phyloP scores from a whole-genome alignment of 2,797 vertebrate genomes.

The Microcaecilia unicolor region DNA sequence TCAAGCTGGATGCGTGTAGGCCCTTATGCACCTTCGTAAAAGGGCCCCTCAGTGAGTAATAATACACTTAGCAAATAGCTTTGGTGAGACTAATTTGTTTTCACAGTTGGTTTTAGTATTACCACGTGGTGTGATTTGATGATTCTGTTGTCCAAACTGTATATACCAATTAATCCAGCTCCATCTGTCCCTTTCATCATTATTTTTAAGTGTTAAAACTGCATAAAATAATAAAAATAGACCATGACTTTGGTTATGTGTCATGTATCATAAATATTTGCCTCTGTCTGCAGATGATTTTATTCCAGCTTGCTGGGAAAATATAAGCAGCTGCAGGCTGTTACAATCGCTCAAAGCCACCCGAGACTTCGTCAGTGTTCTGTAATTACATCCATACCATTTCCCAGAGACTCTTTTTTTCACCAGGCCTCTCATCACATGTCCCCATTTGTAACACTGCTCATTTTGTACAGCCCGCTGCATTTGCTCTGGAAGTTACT shows the following conservation, averaged over 20 bases:
- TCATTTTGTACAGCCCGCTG: constrained; percentile 70
- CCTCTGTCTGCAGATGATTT: constrained; percentile 46
- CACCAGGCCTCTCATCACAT: constrained; percentile 48
- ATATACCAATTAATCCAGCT: no score
- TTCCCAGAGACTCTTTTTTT: constrained; percentile 52
- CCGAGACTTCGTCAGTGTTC: constrained; percentile 45
- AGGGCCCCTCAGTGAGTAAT: no score
- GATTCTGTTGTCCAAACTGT: no score
- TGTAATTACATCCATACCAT: constrained; percentile 64
- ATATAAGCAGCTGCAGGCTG: constrained; percentile 48
- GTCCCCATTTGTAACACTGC: constrained; percentile 66
- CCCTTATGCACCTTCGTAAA: no score
- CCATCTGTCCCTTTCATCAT: no score
- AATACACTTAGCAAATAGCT: no score
- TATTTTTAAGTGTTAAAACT: constrained; percentile 37
- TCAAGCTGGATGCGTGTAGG: no score
- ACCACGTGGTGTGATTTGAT: no score
- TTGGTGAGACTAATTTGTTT: no score
- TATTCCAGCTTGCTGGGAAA: constrained; percentile 49
- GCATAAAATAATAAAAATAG: constrained; percentile 37
- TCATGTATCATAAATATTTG: constrained; percentile 44
- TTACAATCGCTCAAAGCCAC: constrained; percentile 56
- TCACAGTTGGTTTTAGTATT: no score
- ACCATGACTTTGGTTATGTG: constrained; percentile 54
- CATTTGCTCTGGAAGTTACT: constrained; percentile 60